These are phyloP conservation scores for Trachymyrmex cornetzi DNA, from an alignment of 1,140 invertebrate species.

Conservation along the genomic window DNA sequence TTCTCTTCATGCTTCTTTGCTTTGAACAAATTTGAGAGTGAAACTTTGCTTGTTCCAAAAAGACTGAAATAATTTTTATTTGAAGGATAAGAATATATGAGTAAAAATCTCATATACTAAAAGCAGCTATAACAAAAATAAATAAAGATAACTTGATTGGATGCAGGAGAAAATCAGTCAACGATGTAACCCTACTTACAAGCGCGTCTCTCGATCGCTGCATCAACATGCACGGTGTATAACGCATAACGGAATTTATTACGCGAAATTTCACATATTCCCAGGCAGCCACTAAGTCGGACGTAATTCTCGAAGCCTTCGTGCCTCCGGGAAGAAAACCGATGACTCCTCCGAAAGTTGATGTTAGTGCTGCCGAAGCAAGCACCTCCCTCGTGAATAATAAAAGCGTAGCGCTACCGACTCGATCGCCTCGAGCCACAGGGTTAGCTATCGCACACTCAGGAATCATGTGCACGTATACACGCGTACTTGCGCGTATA, in stretches of 20 bases:
- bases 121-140: neutral
- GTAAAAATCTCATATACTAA: neutral
- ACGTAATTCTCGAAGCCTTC: neutral
- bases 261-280: constrained; percentile 7
- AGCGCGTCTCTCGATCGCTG: neutral
- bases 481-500: neutral
- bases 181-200: neutral
- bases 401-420: constrained; percentile 51
- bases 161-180: neutral
- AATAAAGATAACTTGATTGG: neutral
- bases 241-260: constrained; percentile 22
- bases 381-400: constrained; percentile 55
- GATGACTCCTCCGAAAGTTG: constrained; percentile 50
- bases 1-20: no score
- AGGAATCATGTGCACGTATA: constrained; percentile 2
- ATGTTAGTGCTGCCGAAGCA: constrained; percentile 43
- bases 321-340: constrained; percentile 31
- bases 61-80: no score
- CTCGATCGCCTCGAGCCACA: constrained; percentile 38
- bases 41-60: no score
- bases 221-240: neutral
- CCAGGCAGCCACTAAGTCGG: neutral
- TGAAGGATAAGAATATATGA: no score
- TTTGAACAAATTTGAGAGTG: no score
- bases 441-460: constrained; percentile 7